A percentile compares a stretch with the other conserved stretches of the same genome.
Conservation (phyloP, 2,113 vertebrate species). For the Oceanodroma tethys region DNA sequence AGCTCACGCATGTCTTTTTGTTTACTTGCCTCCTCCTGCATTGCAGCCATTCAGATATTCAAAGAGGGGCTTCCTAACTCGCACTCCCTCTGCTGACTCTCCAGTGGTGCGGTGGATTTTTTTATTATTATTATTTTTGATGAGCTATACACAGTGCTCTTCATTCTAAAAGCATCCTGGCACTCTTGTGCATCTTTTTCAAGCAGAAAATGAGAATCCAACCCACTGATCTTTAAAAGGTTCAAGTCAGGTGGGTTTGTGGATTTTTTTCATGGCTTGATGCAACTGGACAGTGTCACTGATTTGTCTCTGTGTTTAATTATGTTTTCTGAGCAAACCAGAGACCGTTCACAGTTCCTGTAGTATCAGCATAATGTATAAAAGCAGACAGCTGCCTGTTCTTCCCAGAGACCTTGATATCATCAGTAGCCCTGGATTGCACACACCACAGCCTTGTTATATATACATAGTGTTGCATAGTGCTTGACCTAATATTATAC, state of each 20-base stretch:
- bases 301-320: not conserved
- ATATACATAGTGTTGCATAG: not conserved
- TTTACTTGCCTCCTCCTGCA: conserved; percentile 14
- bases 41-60: not conserved
- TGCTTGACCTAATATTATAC: conserved; percentile 19
- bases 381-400: conserved; percentile 44
- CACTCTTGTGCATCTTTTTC: not conserved
- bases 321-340: conserved; percentile 13
- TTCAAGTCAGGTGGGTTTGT: not conserved
- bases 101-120: not conserved
- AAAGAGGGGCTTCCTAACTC: conserved; percentile 44
- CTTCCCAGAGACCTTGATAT: conserved; percentile 50
- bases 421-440: conserved; percentile 29
- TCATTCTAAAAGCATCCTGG: not conserved
- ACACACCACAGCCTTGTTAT: conserved; percentile 4
- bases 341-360: conserved; percentile 6
- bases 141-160: not conserved
- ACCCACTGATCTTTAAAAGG: not conserved
- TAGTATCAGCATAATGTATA: conserved; percentile 25
- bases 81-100: conserved; percentile 57
- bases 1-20: not conserved
- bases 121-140: not conserved
- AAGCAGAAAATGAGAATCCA: not conserved
- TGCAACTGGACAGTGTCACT: conserved; percentile 6
- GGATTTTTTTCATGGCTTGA: not conserved